Evolutionary conservation across 2,797 vertebrate genomes (phyloP), one percentile per base, ranked within the genome.

Genomic region (Anniella stebbinsi): DNA sequence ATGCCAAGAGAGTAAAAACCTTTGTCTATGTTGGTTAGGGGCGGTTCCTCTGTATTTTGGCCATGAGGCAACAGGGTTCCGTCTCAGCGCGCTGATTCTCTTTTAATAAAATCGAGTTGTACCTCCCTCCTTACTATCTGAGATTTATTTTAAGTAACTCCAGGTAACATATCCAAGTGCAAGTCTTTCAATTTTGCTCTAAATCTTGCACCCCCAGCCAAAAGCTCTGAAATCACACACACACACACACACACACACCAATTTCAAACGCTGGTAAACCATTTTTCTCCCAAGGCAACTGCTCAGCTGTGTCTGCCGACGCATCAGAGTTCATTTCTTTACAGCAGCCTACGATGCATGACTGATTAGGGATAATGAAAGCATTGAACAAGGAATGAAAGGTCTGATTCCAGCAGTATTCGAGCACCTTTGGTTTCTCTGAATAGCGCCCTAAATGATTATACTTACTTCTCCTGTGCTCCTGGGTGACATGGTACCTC

Each of bases 371-470:
- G 88, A 80, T 92, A 93, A 66, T 90, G 93, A 84, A 93, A 93
- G 92, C 92, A 93, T 41, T 86, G 67, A 90, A 84, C 88, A 93
- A 89, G 90, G 91, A 94, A 94, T 95, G 91, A 92, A 91, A 94
- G 63, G 92, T 86, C 94, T 94, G 94, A 95, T 94, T 82, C 80
- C 54, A 63, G 21, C 15, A 63, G 30, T 28, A 48, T 33, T 2
- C 33, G 33, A 73, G 36, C 70, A 48, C 25, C 25, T 57, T 54
- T 17, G 15, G 17, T 69, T 89, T 70, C 2, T 85, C 73, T 85
- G 10, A 69, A 7, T 7, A 7, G 17, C 76, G 63, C 3, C 75
- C 45, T 78, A 63, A 67, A 70, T 33, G 1, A 78, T 70, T 66
- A 66, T 17, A 81, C 23, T 90, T 73, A 88, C 45, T 63, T 93